phyloP scores from a whole-genome alignment of 2,113 vertebrate genomes.

The Perca fluviatilis region DNA sequence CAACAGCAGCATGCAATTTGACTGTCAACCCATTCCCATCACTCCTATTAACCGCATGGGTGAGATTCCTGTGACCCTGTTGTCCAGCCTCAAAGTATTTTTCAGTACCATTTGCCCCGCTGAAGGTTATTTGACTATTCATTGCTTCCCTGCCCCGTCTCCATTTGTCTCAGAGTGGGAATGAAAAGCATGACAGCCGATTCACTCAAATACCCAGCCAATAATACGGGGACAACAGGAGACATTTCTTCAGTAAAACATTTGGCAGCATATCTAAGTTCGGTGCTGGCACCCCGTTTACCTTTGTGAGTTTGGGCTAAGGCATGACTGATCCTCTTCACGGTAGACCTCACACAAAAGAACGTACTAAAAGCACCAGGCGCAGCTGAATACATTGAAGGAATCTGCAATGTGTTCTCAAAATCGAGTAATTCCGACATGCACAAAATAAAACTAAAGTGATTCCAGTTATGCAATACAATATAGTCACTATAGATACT shows the following conservation, averaged over 20 bases:
- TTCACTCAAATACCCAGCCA: conserved; percentile 31
- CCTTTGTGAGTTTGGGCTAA: conserved; percentile 59
- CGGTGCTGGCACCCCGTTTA: conserved; percentile 52
- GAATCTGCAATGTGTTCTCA: conserved; percentile 28
- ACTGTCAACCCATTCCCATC: conserved; percentile 49
- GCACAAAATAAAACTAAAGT: not conserved
- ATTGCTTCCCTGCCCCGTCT: conserved; percentile 21
- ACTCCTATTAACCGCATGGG: conserved; percentile 48
- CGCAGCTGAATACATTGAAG: conserved; percentile 42
- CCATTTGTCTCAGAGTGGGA: conserved; percentile 32
- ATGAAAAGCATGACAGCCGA: conserved; percentile 39
- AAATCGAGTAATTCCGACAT: not conserved
- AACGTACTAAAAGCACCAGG: conserved; percentile 45
- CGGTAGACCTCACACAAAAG: conserved; percentile 67
- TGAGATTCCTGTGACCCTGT: conserved; percentile 48
- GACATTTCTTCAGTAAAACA: conserved; percentile 52
- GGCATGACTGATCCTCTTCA: conserved; percentile 70
- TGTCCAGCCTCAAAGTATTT: conserved; percentile 38
- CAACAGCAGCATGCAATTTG: conserved; percentile 50
- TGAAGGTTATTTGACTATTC: conserved; percentile 61
- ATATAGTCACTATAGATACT: not conserved
- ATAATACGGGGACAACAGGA: conserved; percentile 39
- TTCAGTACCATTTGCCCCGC: conserved; percentile 34
- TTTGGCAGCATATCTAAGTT: conserved; percentile 56
- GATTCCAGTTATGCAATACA: not conserved